Evolutionary conservation across 35 echinoderm and acorn worm genomes (phyloP).

Genomic region (Heliocidaris tuberculata): DNA sequence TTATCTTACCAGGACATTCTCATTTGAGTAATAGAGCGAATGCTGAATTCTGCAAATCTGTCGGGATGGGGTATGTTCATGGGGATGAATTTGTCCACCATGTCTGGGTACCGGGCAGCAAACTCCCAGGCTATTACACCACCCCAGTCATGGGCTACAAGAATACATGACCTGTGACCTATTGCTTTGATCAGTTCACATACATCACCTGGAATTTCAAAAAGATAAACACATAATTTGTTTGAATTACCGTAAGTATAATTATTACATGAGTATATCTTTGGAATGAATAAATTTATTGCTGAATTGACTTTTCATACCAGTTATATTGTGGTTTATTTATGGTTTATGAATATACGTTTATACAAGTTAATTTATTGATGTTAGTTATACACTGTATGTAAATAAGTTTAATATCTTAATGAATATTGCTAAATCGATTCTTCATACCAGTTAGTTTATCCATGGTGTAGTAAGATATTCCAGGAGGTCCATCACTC

Average conservation of each 20-base stretch:
- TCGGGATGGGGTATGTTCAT: slow-evolving; percentile 65
- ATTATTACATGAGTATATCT: too few relatives aligned
- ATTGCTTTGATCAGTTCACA: slow-evolving; percentile 57
- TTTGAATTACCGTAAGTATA: too few relatives aligned
- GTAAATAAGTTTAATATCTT: too few relatives aligned
- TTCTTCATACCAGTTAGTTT: slow-evolving; percentile 61
- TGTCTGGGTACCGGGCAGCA: slow-evolving; percentile 72
- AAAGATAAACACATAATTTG: background rate
- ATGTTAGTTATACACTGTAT: too few relatives aligned
- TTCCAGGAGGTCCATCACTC: slow-evolving; percentile 57
- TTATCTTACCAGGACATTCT: slow-evolving; percentile 59
- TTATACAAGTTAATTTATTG: too few relatives aligned
- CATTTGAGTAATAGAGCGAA: slow-evolving; percentile 29
- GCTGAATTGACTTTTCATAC: too few relatives aligned
- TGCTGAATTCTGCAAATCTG: background rate
- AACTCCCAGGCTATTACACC: slow-evolving; percentile 72
- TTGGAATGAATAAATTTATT: too few relatives aligned
- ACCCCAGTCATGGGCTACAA: slow-evolving; percentile 98
- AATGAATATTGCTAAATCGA: too few relatives aligned
- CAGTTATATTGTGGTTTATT: too few relatives aligned
- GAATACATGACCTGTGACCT: slow-evolving; percentile 80
- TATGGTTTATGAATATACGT: too few relatives aligned
- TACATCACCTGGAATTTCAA: slow-evolving; percentile 84
- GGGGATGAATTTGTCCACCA: slow-evolving; percentile 83
- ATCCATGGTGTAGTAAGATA: slow-evolving; percentile 46